Conservation (phyloP, 2,113 vertebrate species). For the Aspiorhynchus laticeps region DNA sequence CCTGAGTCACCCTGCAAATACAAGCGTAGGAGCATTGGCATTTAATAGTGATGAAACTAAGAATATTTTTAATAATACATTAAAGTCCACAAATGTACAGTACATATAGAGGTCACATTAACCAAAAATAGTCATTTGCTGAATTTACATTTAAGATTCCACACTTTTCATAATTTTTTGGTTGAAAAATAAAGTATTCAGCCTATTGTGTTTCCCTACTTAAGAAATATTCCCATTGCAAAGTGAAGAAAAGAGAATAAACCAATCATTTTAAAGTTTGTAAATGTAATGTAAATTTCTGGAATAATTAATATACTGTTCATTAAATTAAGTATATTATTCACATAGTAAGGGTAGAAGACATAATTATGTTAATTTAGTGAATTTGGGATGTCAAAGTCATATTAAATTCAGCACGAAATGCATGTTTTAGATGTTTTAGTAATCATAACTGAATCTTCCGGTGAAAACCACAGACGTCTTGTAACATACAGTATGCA, state of each 20-base stretch:
- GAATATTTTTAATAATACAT: background rate
- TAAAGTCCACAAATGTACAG: background rate
- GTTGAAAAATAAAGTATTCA: too few relatives aligned
- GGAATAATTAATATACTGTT: background rate
- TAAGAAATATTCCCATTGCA: background rate
- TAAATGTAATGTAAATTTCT: background rate
- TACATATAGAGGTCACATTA: background rate
- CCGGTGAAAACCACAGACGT: background rate
- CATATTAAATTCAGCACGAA: background rate
- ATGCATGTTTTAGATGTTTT: background rate
- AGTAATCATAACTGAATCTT: background rate
- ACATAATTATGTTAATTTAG: background rate
- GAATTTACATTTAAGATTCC: background rate
- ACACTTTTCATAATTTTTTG: background rate
- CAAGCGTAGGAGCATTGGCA: background rate
- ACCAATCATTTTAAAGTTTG: background rate
- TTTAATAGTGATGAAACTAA: background rate
- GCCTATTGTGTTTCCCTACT: background rate
- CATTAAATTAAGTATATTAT: background rate
- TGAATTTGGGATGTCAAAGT: background rate
- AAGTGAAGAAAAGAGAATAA: background rate
- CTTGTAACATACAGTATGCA: background rate
- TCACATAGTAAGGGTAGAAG: background rate
- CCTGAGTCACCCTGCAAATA: constrained; percentile 62
- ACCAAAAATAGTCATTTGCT: background rate